Conservation (phyloP, 2,888 invertebrate genomes). For the Sminthurides aquaticus region DNA sequence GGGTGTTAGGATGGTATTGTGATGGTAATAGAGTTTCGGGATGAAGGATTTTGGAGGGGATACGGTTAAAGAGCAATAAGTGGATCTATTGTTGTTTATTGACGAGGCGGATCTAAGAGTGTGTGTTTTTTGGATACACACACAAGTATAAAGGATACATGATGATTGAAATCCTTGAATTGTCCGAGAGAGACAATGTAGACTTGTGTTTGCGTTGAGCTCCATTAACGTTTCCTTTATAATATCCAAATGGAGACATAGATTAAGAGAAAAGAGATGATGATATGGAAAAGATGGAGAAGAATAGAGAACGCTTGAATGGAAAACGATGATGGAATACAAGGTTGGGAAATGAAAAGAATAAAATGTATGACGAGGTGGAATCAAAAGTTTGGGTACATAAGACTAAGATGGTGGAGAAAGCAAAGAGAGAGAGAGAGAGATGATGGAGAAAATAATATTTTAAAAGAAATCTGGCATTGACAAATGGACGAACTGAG, state of each 20-base stretch:
- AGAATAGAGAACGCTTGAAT: too few relatives aligned
- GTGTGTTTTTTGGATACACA: not conserved
- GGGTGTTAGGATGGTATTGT: not conserved
- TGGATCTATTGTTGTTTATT: conserved; percentile 23
- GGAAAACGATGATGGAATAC: too few relatives aligned
- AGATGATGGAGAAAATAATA: too few relatives aligned
- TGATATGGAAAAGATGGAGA: too few relatives aligned
- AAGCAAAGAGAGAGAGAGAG: too few relatives aligned
- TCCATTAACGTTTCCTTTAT: conserved; percentile 24
- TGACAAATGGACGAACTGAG: not conserved
- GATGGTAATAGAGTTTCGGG: not conserved
- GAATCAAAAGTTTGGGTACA: too few relatives aligned
- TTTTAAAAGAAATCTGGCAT: too few relatives aligned
- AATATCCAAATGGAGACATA: not conserved
- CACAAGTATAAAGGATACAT: not conserved
- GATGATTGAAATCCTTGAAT: not conserved
- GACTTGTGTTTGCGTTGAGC: conserved; percentile 9
- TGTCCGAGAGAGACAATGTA: not conserved
- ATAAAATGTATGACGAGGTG: too few relatives aligned
- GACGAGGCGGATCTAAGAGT: conserved; percentile 20
- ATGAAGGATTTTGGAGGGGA: not conserved
- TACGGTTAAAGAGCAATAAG: conserved; percentile 24
- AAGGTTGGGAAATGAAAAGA: too few relatives aligned
- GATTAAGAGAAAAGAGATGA: not conserved
- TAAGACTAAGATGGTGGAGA: too few relatives aligned